These are phyloP conservation scores for Tenthredo distinguenda DNA, from an alignment of 2,888 invertebrate species.

Conservation along the genomic window DNA sequence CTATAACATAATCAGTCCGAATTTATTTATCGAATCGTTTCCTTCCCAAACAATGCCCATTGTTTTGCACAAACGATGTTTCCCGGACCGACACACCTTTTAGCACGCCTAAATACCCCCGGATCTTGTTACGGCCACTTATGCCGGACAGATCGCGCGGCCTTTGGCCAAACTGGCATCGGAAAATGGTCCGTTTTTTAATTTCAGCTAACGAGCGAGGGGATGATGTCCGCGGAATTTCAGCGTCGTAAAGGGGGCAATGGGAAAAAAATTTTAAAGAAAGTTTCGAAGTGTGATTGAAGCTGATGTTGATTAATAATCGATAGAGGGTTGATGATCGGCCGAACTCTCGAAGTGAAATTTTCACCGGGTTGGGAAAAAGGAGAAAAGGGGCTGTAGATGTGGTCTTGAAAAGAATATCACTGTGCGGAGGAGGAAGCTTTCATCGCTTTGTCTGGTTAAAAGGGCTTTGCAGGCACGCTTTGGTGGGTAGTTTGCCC, in stretches of 20 bases:
- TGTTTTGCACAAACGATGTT: slow-evolving; percentile 58
- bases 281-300: slow-evolving; percentile 3
- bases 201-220: neutral
- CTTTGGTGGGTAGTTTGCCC: slow-evolving; percentile 22
- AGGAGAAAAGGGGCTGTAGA: neutral
- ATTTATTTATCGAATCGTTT: slow-evolving; percentile 67
- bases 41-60: slow-evolving; percentile 66
- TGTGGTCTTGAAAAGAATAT: slow-evolving; percentile 28
- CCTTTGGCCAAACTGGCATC: neutral
- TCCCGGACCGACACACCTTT: slow-evolving; percentile 3
- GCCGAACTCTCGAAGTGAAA: neutral
- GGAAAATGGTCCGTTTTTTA: neutral
- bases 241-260: neutral
- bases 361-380: neutral
- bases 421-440: neutral
- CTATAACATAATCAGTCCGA: slow-evolving; percentile 70
- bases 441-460: slow-evolving; percentile 16
- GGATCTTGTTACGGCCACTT: neutral
- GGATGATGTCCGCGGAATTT: neutral
- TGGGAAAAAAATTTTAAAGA: neutral
- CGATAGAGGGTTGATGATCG: slow-evolving; percentile 7
- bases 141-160: neutral
- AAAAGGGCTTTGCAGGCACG: slow-evolving; percentile 16
- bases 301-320: slow-evolving; percentile 44
- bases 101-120: slow-evolving; percentile 14